These are phyloP conservation scores for Physella acuta DNA, from an alignment of 1,140 invertebrate species.

Conservation along the genomic window DNA sequence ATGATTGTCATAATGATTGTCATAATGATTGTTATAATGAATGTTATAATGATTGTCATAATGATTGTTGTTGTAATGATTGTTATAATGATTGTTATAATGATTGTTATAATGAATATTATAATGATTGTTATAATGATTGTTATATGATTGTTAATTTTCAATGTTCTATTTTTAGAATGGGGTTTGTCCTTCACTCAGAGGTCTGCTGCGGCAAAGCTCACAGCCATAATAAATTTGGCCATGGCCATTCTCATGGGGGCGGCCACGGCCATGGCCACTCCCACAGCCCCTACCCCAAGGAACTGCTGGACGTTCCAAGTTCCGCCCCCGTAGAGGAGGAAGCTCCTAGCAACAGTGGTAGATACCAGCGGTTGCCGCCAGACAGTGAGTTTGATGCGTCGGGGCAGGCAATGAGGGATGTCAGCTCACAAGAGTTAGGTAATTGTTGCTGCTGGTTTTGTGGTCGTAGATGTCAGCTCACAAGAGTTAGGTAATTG, in stretches of 20 bases:
- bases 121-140: no score
- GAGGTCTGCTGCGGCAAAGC: constrained; percentile 41
- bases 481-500: not conserved
- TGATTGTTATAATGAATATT: no score
- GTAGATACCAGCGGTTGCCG: not conserved
- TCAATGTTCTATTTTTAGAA: constrained; percentile 29
- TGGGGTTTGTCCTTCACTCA: constrained; percentile 51
- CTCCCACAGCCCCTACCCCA: not conserved
- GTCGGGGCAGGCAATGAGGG: not conserved
- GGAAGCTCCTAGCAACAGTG: not conserved
- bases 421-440: constrained; percentile 15
- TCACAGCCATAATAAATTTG: constrained; percentile 32
- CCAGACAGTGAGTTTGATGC: not conserved
- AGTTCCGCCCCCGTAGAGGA: not conserved
- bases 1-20: no score
- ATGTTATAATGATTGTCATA: no score
- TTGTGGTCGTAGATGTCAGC: no score
- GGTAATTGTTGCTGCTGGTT: no score
- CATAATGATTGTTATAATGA: no score
- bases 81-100: no score
- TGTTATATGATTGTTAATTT: no score
- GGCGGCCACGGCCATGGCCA: constrained; percentile 2
- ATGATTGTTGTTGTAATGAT: no score
- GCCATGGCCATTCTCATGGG: constrained; percentile 53
- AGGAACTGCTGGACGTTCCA: not conserved